Percentiles rank a stretch among this genome's conserved stretches.
Conservation (phyloP, 2,113 vertebrate species). For the Sorex fumeus region DNA sequence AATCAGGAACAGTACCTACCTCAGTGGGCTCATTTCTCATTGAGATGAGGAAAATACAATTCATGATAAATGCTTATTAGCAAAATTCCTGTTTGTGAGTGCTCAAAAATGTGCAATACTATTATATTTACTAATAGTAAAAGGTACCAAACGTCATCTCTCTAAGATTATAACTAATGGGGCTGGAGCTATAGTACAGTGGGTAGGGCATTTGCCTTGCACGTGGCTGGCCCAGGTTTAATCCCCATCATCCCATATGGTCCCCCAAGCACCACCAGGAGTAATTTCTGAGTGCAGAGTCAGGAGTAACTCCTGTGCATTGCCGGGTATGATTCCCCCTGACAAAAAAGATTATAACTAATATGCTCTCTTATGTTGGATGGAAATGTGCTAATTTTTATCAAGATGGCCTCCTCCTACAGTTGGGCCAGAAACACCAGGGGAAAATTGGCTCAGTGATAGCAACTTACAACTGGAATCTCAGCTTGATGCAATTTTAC, state of each 20-base stretch:
- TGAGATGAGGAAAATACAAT: constrained; percentile 32
- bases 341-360: neutral
- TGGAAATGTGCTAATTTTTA: neutral
- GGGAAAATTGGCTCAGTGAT: neutral
- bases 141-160: neutral
- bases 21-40: neutral
- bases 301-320: no score
- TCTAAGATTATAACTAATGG: neutral
- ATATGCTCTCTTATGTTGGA: neutral
- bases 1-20: neutral
- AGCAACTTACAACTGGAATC: neutral
- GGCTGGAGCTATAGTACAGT: no score
- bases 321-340: no score
- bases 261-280: no score
- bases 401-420: neutral
- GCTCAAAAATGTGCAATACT: neutral
- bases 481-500: neutral
- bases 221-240: no score
- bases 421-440: neutral
- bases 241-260: no score
- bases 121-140: neutral
- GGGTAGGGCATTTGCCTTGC: no score
- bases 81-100: neutral
- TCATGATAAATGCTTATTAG: neutral
- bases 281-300: no score